Evolutionary conservation across 2,797 vertebrate species (phyloP).

Genomic region (Pangasius mekongensis): DNA sequence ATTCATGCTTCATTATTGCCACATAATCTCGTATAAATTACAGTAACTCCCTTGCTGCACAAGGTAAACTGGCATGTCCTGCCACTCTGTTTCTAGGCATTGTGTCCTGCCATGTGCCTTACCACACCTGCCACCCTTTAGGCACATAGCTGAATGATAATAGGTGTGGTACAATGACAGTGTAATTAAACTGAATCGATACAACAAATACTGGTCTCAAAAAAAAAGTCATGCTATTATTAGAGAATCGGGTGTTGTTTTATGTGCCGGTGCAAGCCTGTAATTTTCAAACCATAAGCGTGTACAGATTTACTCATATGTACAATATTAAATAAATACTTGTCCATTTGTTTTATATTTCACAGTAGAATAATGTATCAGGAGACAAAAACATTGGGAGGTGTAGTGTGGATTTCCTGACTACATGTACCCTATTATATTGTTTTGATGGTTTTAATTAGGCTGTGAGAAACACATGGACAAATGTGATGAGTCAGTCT

Average conservation of each 20-base stretch:
- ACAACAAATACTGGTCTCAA: constrained; percentile 28
- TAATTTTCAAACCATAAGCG: neutral
- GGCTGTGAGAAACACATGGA: neutral
- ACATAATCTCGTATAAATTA: constrained; percentile 3
- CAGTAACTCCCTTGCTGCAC: constrained; percentile 35
- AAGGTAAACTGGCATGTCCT: constrained; percentile 49
- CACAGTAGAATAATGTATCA: neutral
- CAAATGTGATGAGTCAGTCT: neutral
- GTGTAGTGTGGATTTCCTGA: neutral
- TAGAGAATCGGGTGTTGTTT: constrained; percentile 20
- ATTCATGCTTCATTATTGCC: neutral
- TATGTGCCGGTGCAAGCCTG: neutral
- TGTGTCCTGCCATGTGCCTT: constrained; percentile 14
- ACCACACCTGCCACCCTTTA: constrained; percentile 27
- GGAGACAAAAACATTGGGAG: neutral
- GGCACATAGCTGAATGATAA: constrained; percentile 31
- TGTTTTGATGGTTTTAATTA: constrained; percentile 19
- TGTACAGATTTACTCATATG: neutral
- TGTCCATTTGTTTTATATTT: neutral
- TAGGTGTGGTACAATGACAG: constrained; percentile 47
- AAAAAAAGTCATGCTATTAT: constrained; percentile 13
- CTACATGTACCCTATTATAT: neutral
- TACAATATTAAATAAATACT: neutral
- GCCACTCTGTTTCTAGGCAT: neutral
- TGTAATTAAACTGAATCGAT: constrained; percentile 38